phyloP scores from a whole-genome alignment of 2,113 vertebrate species.

The Tenrec ecaudatus region DNA sequence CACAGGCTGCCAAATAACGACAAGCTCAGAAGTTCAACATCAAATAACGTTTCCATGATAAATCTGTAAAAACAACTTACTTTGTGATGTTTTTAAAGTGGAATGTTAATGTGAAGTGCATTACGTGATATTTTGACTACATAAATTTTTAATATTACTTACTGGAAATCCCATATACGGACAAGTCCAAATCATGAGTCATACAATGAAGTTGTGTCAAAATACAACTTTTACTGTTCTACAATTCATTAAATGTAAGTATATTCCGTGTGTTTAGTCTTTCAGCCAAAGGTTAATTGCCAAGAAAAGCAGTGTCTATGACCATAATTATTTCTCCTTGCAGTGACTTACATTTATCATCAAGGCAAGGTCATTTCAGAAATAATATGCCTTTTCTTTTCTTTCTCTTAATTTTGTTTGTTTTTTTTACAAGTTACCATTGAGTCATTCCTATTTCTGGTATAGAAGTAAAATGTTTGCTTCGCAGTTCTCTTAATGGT shows the following conservation, averaged over 20 bases:
- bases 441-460: neutral
- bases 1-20: neutral
- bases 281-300: conserved; percentile 9
- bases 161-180: neutral
- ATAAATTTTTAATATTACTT: neutral
- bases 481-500: neutral
- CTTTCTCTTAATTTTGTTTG: neutral
- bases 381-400: neutral
- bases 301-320: conserved; percentile 1
- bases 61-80: neutral
- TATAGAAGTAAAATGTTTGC: neutral
- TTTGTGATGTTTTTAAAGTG: neutral
- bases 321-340: conserved; percentile 22
- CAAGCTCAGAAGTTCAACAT: neutral
- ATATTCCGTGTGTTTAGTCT: neutral
- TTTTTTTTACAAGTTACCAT: neutral
- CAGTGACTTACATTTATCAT: neutral
- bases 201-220: neutral
- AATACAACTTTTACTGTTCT: neutral
- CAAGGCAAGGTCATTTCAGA: conserved; percentile 7
- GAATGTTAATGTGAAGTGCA: neutral
- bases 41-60: neutral
- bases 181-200: conserved; percentile 22
- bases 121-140: conserved; percentile 3
- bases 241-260: neutral